These are phyloP conservation scores for Harlomillsia oculata DNA, from an alignment of 1,140 invertebrate genomes.

Conservation along the genomic window DNA sequence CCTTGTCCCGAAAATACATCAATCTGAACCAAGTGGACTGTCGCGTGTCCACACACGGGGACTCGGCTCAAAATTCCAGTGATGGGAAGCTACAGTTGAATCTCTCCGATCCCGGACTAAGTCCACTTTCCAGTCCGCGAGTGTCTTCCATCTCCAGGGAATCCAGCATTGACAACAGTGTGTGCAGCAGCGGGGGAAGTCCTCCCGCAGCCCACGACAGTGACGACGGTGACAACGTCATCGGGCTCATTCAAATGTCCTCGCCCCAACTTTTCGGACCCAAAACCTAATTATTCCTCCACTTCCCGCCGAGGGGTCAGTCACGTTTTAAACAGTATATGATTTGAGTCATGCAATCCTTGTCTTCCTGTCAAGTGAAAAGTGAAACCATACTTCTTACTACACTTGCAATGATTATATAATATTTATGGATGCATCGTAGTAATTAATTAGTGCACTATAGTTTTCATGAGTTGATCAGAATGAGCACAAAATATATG, in stretches of 20 bases:
- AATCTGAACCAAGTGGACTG: not conserved
- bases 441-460: too few species aligned
- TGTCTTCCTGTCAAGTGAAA: too few species aligned
- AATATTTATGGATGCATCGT: too few species aligned
- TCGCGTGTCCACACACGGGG: not conserved
- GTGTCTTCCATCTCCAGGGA: constrained; percentile 35
- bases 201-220: constrained; percentile 11
- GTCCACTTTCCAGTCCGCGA: constrained; percentile 33
- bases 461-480: too few species aligned
- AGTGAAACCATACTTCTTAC: too few species aligned
- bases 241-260: not conserved
- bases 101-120: not conserved
- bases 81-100: not conserved
- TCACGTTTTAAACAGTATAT: too few species aligned
- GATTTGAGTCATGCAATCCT: too few species aligned
- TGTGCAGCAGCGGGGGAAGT: constrained; percentile 11
- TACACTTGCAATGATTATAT: too few species aligned
- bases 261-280: too few species aligned
- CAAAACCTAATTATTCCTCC: too few species aligned
- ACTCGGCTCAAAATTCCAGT: not conserved
- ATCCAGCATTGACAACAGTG: not conserved
- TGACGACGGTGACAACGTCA: constrained; percentile 1
- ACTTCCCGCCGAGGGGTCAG: too few species aligned
- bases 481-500: too few species aligned
- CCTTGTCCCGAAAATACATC: not conserved